These are phyloP conservation scores for Tetraneura akinire DNA, from an alignment of 1,140 invertebrate species.

Conservation along the genomic window DNA sequence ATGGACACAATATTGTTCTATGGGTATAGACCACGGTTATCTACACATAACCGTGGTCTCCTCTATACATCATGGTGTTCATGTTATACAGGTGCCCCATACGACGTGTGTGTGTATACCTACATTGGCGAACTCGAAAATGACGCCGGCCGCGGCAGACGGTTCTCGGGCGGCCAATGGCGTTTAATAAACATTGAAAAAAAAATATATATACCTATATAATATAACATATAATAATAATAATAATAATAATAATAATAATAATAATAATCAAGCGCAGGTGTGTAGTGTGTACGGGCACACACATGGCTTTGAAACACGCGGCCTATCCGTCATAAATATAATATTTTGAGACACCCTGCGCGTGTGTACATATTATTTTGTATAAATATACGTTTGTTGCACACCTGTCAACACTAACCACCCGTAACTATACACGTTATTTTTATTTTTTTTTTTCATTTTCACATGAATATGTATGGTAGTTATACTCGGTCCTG, in stretches of 20 bases:
- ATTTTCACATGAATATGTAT: background rate
- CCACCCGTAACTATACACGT: slow-evolving; percentile 28
- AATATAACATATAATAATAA: background rate
- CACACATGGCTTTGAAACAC: background rate
- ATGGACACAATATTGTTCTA: too few relatives aligned
- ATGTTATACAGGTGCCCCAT: too few relatives aligned
- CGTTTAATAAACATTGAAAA: slow-evolving; percentile 16
- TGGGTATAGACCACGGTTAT: too few relatives aligned
- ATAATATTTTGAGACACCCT: slow-evolving; percentile 30
- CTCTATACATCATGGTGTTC: too few relatives aligned
- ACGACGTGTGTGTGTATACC: background rate
- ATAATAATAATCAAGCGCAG: background rate
- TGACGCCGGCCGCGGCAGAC: background rate
- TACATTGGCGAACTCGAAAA: slow-evolving; percentile 20
- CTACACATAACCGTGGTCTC: too few relatives aligned
- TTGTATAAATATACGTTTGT: background rate
- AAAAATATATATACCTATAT: too few relatives aligned
- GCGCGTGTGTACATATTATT: background rate
- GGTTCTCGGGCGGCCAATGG: slow-evolving; percentile 19
- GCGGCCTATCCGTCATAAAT: background rate
- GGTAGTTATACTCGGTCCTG: background rate
- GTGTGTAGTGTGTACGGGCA: background rate
- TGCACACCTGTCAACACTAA: slow-evolving; percentile 38
- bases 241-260: background rate
- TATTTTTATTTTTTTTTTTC: background rate